Evolutionary conservation across 2,797 vertebrate species (phyloP), one percentile per base, ranked within the genome.

Genomic region (Margarornis squamiger): DNA sequence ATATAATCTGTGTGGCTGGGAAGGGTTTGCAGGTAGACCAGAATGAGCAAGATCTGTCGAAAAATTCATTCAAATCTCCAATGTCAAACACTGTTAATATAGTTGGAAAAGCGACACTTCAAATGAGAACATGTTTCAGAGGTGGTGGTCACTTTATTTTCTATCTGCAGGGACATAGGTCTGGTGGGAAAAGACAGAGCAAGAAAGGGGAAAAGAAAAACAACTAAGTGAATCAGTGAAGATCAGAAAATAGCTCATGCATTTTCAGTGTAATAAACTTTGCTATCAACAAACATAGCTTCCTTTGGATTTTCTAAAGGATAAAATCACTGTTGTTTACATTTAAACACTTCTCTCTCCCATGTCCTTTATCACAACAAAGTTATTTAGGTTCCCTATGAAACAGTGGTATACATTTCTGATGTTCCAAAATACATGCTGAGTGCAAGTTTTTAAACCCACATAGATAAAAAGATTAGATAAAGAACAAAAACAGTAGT

Each of bases 381-480:
- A 76, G 89, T 71, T 86, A 73, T 52, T 94, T 77, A 68, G 7
- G 61, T 83, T 95, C 52, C 68, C 38, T 52, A 34, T 71, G 82
- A 93, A 95, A 68, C 34, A 70, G 43, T 7, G 19, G 51, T 52
- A 45, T 27, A 34, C 32, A 63, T 73, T 93, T 81, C 63, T 63
- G 43, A 91, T 0, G 9, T 93, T 91, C 68, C 61, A 92, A 89
- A 91, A 83, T 74, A 92, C 38, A 1, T 89, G 92, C 92, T 93
- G 89, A 96, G 87, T 74, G 65, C 57, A 80, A 91, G 49, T 32
- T 94, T 96, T 96, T 70, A 93, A 93, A 83, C 78, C 72, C 90
- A 77, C 81, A 89, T 30, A 93, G 95, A 96, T 95, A 83, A 80
- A 92, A 3, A 91, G 95, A 95, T 93, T 87, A 96, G 93, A 92